phyloP scores from a whole-genome alignment of 2,113 vertebrate species.

The Geococcyx californianus region DNA sequence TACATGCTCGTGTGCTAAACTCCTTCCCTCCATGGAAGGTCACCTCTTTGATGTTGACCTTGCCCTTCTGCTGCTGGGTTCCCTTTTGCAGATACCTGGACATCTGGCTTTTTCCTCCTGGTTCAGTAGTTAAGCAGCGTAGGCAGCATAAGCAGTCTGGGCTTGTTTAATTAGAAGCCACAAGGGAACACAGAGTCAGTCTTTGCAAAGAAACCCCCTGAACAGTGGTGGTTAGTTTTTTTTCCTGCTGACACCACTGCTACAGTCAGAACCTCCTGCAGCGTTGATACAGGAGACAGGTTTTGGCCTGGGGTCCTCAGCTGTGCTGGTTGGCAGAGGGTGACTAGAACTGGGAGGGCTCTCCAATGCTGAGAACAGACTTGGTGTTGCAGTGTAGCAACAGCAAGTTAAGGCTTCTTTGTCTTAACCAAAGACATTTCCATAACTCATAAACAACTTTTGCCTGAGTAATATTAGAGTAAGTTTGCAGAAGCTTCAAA shows the following conservation, averaged over 20 bases:
- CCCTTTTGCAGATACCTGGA: neutral
- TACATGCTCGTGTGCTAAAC: neutral
- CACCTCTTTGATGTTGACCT: neutral
- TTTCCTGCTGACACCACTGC: neutral
- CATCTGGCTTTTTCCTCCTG: neutral
- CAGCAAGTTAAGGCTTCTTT: neutral
- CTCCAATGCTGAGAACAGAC: neutral
- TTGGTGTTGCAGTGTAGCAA: neutral
- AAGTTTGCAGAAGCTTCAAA: neutral
- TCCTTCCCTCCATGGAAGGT: neutral
- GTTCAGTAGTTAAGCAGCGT: neutral
- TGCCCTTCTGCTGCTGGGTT: neutral
- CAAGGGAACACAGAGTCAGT: neutral
- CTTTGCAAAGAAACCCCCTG: neutral
- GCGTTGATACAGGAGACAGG: neutral
- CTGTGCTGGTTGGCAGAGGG: neutral
- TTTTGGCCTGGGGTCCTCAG: neutral
- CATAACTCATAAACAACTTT: neutral
- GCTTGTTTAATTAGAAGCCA: neutral
- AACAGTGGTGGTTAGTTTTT: neutral
- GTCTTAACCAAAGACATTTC: neutral
- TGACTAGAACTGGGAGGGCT: neutral
- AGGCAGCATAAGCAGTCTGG: neutral
- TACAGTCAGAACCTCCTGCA: neutral
- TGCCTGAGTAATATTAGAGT: neutral